Evolutionary conservation across 2,888 invertebrate genomes (phyloP).

Genomic region (Drosophila paranaensis): DNA sequence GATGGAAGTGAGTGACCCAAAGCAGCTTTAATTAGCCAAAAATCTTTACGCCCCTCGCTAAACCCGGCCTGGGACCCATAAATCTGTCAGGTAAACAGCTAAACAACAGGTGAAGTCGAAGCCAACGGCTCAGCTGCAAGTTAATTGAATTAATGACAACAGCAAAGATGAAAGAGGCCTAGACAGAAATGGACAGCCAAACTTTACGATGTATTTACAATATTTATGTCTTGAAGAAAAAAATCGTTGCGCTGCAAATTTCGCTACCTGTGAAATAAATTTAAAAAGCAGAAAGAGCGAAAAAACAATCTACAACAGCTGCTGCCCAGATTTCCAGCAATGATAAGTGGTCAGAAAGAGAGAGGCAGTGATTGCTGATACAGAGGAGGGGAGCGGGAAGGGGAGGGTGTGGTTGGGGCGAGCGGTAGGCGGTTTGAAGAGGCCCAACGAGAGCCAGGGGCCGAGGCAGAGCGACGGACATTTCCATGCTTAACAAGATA

Average conservation of each 20-base stretch:
- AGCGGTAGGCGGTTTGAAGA: background rate
- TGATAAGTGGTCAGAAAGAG: constrained; percentile 42
- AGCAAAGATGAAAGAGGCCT: constrained; percentile 65
- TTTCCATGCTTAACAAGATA: constrained; percentile 78
- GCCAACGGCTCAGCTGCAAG: constrained; percentile 38
- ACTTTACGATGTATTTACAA: constrained; percentile 65
- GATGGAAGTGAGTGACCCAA: constrained; percentile 37
- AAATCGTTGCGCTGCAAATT: constrained; percentile 17
- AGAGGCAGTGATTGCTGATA: constrained; percentile 30
- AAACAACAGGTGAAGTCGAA: constrained; percentile 49
- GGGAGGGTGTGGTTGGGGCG: background rate
- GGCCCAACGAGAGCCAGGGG: background rate
- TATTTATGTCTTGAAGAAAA: constrained; percentile 41
- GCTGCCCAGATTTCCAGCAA: constrained; percentile 54
- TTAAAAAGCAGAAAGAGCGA: constrained; percentile 8
- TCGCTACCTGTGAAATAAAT: constrained; percentile 43
- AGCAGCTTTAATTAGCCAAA: constrained; percentile 69
- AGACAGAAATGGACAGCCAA: constrained; percentile 34
- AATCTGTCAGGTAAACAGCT: constrained; percentile 55
- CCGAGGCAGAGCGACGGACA: constrained; percentile 46
- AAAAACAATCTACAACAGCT: constrained; percentile 48
- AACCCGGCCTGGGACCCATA: constrained; percentile 36
- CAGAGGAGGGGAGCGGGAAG: background rate
- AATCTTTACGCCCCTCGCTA: constrained; percentile 63
- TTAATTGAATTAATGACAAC: constrained; percentile 74